These are phyloP conservation scores for Lamellibrachia luymesi DNA, from an alignment of 1,140 invertebrate genomes.

Conservation along the genomic window DNA sequence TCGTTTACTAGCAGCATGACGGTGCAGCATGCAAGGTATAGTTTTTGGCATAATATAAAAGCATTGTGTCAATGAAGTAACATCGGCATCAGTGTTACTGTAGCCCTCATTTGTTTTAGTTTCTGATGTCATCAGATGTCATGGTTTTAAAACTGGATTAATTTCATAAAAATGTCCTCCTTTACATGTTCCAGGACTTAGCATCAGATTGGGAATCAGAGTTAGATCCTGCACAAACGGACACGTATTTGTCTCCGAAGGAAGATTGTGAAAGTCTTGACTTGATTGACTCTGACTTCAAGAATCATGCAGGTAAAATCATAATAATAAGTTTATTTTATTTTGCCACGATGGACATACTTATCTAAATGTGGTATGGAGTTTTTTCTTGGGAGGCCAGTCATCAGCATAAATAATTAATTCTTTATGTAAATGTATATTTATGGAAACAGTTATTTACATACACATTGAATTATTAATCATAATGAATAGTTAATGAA, in stretches of 20 bases:
- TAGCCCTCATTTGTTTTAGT: too few species aligned
- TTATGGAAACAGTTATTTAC: background rate
- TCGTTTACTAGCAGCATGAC: too few species aligned
- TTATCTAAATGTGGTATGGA: too few species aligned
- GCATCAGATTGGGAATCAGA: background rate
- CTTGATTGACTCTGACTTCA: slow-evolving; percentile 46
- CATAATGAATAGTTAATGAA: background rate
- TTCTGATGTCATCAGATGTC: too few species aligned
- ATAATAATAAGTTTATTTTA: too few species aligned
- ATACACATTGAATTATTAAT: background rate
- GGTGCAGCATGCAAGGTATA: too few species aligned
- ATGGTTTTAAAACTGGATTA: too few species aligned
- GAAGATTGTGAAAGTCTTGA: slow-evolving; percentile 41
- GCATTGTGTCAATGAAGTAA: too few species aligned
- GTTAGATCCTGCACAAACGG: slow-evolving; percentile 37
- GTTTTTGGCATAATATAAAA: too few species aligned
- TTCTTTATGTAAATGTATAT: background rate
- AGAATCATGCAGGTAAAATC: slow-evolving; percentile 3
- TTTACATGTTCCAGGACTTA: background rate
- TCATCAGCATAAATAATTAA: background rate
- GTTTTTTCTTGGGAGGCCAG: too few species aligned
- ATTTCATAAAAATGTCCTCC: background rate
- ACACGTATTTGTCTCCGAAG: slow-evolving; percentile 46
- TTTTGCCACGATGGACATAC: too few species aligned
- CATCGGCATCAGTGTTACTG: too few species aligned